Conservation (phyloP, 2,888 invertebrate genomes). For the Stenurella melanura region DNA sequence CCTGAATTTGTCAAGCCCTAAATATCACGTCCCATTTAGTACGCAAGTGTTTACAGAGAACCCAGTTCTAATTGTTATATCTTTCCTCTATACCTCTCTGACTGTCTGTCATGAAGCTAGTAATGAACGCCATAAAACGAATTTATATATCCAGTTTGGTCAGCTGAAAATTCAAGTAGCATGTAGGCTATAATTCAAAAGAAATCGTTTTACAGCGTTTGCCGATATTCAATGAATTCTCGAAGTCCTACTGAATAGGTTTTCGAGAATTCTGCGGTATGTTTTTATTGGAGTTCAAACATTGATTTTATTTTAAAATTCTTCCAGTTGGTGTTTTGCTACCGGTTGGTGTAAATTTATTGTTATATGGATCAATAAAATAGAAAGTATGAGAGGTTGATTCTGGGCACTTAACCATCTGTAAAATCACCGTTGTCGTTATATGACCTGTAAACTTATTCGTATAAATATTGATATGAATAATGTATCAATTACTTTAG, state of each 20-base stretch:
- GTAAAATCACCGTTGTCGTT: not conserved
- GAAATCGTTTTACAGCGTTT: slow-evolving; percentile 45
- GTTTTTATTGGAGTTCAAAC: slow-evolving; percentile 48
- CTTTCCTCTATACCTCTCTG: slow-evolving; percentile 47
- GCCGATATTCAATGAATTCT: slow-evolving; percentile 43
- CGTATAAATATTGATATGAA: not conserved
- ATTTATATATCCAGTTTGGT: slow-evolving; percentile 52
- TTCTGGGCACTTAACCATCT: not conserved
- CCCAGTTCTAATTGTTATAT: slow-evolving; percentile 64
- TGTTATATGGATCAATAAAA: slow-evolving; percentile 50
- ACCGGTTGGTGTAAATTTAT: slow-evolving; percentile 42
- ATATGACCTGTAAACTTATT: not conserved
- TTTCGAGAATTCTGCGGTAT: slow-evolving; percentile 43
- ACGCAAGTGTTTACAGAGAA: slow-evolving; percentile 66
- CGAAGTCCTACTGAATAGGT: slow-evolving; percentile 42
- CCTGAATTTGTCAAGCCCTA: slow-evolving; percentile 65
- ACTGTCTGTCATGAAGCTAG: slow-evolving; percentile 45
- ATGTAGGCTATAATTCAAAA: slow-evolving; percentile 47
- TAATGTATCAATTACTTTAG: too few species aligned
- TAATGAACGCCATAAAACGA: slow-evolving; percentile 51
- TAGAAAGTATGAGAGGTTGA: slow-evolving; percentile 8
- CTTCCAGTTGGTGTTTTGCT: slow-evolving; percentile 39
- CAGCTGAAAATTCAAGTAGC: slow-evolving; percentile 54
- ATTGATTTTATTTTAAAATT: slow-evolving; percentile 43
- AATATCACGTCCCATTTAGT: slow-evolving; percentile 64